phyloP scores from a whole-genome alignment of 2,888 invertebrate genomes.

The Himalopsyche japonica region DNA sequence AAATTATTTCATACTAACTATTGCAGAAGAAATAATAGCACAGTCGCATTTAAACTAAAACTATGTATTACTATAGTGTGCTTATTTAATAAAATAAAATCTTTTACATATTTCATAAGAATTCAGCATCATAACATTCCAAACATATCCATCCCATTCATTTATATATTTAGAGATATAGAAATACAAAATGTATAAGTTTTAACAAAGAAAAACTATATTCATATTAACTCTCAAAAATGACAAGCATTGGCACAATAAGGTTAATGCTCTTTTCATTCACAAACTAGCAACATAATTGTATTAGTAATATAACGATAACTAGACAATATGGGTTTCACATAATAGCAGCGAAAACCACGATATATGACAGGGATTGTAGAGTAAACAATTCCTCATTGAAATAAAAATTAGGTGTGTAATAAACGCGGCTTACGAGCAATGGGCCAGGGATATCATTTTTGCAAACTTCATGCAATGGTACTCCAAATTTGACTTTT shows the following conservation, averaged over 20 bases:
- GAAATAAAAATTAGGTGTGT: background rate
- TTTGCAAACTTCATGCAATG: slow-evolving; percentile 91
- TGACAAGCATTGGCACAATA: background rate
- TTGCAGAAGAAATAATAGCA: too few species aligned
- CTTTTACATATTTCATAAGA: too few species aligned
- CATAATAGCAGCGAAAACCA: too few species aligned
- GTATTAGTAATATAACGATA: background rate
- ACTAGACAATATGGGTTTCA: background rate
- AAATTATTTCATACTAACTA: too few species aligned
- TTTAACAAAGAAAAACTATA: too few species aligned
- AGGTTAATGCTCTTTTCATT: background rate
- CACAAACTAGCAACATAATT: background rate
- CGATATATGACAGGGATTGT: background rate
- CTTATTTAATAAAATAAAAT: too few species aligned
- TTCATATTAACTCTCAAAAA: background rate
- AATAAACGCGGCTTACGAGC: slow-evolving; percentile 65
- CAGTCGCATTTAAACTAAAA: too few species aligned
- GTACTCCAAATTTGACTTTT: slow-evolving; percentile 93
- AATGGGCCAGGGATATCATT: slow-evolving; percentile 93
- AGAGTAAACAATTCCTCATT: background rate
- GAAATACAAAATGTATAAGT: too few species aligned
- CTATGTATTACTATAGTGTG: too few species aligned
- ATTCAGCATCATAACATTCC: too few species aligned
- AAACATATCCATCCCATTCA: too few species aligned
- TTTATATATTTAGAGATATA: too few species aligned